Percentiles rank a stretch among this genome's conserved stretches.
These are phyloP conservation scores for Phymanthus crucifer DNA, from an alignment of 92 coral and sea anemone species.

Conservation along the genomic window DNA sequence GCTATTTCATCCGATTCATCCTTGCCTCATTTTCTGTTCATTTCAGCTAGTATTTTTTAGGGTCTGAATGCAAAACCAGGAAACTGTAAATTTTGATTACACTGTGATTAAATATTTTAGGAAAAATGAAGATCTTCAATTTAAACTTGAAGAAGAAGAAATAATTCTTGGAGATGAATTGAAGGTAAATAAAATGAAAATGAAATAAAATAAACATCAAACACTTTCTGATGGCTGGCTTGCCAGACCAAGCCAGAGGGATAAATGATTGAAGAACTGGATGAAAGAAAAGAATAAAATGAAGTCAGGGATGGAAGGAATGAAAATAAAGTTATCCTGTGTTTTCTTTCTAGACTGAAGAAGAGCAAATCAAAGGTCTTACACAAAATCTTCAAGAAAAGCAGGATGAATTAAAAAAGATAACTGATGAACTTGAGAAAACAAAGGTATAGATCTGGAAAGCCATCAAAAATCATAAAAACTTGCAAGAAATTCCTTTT, in stretches of 20 bases:
- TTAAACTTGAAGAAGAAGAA: conserved; percentile 94
- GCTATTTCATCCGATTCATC: too few species aligned
- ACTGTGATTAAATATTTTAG: conserved; percentile 19
- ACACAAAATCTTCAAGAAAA: conserved; percentile 67
- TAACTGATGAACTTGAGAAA: conserved; percentile 53
- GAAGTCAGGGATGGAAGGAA: too few species aligned
- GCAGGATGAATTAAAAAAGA: conserved; percentile 39
- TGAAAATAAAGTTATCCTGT: too few species aligned
- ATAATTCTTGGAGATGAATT: conserved; percentile 95
- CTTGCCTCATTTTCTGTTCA: too few species aligned
- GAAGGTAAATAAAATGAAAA: conserved; percentile 50
- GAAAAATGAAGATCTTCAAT: conserved; percentile 92
- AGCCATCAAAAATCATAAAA: too few species aligned
- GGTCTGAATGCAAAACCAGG: neutral
- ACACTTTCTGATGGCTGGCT: too few species aligned
- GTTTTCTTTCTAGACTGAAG: conserved; percentile 57
- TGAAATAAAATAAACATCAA: neutral
- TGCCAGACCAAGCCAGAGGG: too few species aligned
- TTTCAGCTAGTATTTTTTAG: too few species aligned
- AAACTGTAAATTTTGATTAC: neutral
- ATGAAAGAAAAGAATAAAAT: too few species aligned
- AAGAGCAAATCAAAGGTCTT: conserved; percentile 70
- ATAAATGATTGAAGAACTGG: too few species aligned
- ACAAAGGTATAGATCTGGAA: conserved; percentile 12
- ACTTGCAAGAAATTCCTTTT: neutral